Evolutionary conservation across 1,140 invertebrate species (phyloP).

Genomic region (Pemphigus obesinymphae): DNA sequence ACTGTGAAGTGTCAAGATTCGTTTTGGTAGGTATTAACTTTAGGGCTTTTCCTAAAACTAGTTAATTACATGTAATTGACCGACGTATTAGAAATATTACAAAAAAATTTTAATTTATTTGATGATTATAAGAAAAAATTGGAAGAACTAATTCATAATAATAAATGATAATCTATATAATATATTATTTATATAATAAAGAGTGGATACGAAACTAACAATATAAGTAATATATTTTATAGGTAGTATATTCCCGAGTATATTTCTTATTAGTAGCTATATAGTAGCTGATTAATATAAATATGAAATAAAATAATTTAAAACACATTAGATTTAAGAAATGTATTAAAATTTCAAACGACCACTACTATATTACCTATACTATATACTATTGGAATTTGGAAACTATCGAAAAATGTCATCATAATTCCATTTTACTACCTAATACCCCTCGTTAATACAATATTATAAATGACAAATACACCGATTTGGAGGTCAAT

Average conservation of each 20-base stretch:
- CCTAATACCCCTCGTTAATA: too few relatives aligned
- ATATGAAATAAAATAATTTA: too few relatives aligned
- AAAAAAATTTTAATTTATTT: too few relatives aligned
- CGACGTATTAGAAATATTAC: neutral
- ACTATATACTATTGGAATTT: too few relatives aligned
- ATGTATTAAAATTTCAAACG: too few relatives aligned
- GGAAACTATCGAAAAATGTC: neutral
- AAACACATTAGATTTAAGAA: too few relatives aligned
- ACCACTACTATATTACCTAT: too few relatives aligned
- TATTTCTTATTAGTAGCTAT: too few relatives aligned
- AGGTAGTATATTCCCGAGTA: too few relatives aligned
- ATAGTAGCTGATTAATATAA: too few relatives aligned
- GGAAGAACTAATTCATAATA: too few relatives aligned
- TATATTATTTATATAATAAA: neutral
- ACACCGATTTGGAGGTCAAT: neutral
- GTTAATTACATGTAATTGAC: neutral
- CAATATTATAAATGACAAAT: neutral
- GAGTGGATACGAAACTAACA: neutral
- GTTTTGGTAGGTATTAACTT: slow-evolving; percentile 3
- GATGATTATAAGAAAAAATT: neutral
- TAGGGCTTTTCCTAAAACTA: neutral
- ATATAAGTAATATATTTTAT: neutral
- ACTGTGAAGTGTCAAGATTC: slow-evolving; percentile 23
- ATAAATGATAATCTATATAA: too few relatives aligned
- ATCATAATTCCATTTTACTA: neutral